phyloP scores from a whole-genome alignment of 2,797 vertebrate genomes.

The Gobionotothen gibberifrons region DNA sequence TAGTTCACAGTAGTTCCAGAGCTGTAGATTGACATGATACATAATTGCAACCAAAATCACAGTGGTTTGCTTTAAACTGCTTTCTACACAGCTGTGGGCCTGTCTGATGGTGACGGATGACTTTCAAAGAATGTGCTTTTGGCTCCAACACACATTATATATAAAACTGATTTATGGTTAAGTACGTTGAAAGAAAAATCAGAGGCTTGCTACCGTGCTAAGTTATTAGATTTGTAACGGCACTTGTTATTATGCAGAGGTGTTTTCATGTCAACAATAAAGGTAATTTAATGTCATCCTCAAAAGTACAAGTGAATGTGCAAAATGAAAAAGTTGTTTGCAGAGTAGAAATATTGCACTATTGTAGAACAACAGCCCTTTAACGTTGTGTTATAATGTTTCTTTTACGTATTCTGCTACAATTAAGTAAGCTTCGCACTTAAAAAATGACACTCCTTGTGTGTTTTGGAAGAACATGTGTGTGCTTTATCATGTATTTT shows the following conservation, averaged over 20 bases:
- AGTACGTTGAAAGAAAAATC: background rate
- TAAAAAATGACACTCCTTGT: background rate
- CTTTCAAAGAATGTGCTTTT: slow-evolving; percentile 15
- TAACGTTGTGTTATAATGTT: too few relatives aligned
- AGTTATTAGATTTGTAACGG: background rate
- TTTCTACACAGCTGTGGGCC: background rate
- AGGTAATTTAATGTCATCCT: background rate
- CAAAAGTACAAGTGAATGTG: background rate
- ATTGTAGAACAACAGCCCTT: too few relatives aligned
- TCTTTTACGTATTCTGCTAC: too few relatives aligned
- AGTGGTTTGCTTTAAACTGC: background rate
- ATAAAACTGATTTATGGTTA: background rate
- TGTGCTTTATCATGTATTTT: background rate
- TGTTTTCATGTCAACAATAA: background rate
- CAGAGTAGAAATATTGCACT: too few relatives aligned
- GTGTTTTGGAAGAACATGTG: slow-evolving; percentile 11
- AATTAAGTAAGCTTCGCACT: too few relatives aligned
- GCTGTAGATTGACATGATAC: background rate
- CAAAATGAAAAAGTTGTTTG: background rate
- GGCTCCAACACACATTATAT: background rate
- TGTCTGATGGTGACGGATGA: background rate
- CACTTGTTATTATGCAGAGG: background rate
- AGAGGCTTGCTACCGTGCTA: background rate
- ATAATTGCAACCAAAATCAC: background rate
- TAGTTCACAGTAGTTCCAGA: background rate